Percentiles rank a stretch among this genome's conserved stretches.
phyloP scores from a whole-genome alignment of 2,797 vertebrate species.

The Parauchenoglanis punctatus region DNA sequence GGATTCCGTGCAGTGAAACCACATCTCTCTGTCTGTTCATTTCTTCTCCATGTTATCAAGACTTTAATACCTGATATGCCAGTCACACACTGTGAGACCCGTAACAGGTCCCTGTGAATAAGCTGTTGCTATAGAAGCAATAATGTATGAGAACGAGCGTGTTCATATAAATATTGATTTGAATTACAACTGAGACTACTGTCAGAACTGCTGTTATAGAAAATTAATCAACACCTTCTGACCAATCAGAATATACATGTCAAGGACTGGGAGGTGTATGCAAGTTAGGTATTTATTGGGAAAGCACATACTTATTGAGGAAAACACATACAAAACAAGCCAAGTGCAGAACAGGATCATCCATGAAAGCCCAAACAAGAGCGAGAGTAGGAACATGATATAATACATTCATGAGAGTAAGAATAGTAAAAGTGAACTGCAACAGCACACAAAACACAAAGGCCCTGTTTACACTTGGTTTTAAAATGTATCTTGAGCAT shows the following conservation, averaged over 20 bases:
- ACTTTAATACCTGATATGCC: no score
- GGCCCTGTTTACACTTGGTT: no score
- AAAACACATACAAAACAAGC: neutral
- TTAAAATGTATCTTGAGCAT: no score
- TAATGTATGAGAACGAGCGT: neutral
- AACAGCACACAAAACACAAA: neutral
- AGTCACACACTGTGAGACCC: no score
- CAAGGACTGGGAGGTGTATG: neutral
- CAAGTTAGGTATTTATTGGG: neutral
- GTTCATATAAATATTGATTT: neutral
- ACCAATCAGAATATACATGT: neutral
- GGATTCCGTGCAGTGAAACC: no score
- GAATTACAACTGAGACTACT: neutral
- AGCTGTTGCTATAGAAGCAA: neutral
- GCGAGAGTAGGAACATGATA: neutral
- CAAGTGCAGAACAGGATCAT: neutral
- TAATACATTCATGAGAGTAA: neutral
- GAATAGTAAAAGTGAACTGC: neutral
- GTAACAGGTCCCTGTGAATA: neutral
- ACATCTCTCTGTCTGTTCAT: no score
- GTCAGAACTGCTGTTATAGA: neutral
- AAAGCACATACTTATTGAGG: neutral
- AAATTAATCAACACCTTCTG: neutral
- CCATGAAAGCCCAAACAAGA: neutral
- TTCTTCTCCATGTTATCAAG: no score